Percentiles rank a stretch among this genome's conserved stretches.
phyloP scores from a whole-genome alignment of 2,888 invertebrate genomes.

The Lissocephala sabroskyi region DNA sequence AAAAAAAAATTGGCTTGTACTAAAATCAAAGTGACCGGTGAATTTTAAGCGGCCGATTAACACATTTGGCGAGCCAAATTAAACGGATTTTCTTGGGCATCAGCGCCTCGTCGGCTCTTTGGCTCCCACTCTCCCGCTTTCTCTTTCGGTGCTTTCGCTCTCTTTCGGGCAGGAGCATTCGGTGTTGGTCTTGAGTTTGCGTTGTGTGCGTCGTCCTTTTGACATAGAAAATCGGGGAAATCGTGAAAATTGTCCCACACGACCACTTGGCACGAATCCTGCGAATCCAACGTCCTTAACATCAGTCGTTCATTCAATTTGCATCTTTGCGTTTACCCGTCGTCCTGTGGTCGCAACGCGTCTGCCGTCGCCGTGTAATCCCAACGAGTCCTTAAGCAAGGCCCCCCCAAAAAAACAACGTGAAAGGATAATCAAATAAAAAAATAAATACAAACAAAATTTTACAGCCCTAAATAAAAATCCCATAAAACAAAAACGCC shows the following conservation, averaged over 20 bases:
- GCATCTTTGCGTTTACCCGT: conserved; percentile 15
- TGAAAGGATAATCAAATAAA: conserved; percentile 4
- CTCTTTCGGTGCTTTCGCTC: conserved; percentile 2
- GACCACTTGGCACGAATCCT: conserved; percentile 8
- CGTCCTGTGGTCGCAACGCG: too few species aligned
- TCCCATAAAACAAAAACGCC: not conserved
- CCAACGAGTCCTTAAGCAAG: too few species aligned
- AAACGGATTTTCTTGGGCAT: conserved; percentile 2
- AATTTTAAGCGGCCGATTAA: conserved; percentile 1
- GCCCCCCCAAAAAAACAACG: not conserved
- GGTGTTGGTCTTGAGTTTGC: not conserved
- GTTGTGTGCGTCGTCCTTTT: conserved; percentile 3
- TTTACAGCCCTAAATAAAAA: not conserved
- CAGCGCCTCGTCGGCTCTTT: conserved; percentile 30
- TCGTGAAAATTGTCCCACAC: conserved; percentile 14
- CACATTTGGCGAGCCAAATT: conserved; percentile 5
- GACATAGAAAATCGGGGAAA: conserved; percentile 33
- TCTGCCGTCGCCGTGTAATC: conserved; percentile 6
- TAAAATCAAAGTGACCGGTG: not conserved
- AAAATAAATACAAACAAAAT: not conserved
- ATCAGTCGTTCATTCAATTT: conserved; percentile 13
- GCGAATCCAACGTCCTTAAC: conserved; percentile 5
- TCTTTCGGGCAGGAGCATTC: conserved; percentile 3
- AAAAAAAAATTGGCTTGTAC: not conserved
- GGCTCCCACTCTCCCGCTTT: conserved; percentile 24